phyloP scores from a whole-genome alignment of 2,888 invertebrate genomes.

The Idaea biselata region DNA sequence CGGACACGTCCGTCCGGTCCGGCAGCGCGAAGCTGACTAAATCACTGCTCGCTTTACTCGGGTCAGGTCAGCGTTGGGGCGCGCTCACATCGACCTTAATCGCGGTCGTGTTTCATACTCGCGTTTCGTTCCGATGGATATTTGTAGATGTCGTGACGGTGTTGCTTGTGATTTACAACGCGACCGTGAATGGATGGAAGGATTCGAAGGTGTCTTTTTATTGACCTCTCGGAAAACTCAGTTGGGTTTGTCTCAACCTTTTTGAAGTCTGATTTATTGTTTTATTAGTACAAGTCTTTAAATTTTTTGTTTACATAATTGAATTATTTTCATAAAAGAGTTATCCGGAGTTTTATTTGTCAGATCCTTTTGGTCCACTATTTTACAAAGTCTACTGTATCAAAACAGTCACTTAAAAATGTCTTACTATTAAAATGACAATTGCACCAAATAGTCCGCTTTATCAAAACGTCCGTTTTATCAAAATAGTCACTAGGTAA shows the following conservation, averaged over 20 bases:
- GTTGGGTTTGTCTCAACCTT: background rate
- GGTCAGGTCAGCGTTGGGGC: constrained; percentile 70
- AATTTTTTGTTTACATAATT: too few species aligned
- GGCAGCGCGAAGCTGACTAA: constrained; percentile 75
- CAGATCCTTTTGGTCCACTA: too few species aligned
- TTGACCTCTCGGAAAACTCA: background rate
- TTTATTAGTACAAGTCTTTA: too few species aligned
- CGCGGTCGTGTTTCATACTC: constrained; percentile 11
- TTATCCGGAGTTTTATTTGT: too few species aligned
- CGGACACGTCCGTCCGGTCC: constrained; percentile 57
- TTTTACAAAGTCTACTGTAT: too few species aligned
- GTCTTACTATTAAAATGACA: too few species aligned
- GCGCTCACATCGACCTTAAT: constrained; percentile 43
- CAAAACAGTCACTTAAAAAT: too few species aligned
- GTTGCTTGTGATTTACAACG: constrained; percentile 36
- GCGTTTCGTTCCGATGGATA: constrained; percentile 34
- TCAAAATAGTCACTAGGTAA: too few species aligned
- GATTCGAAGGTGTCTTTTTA: background rate
- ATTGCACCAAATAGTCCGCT: too few species aligned
- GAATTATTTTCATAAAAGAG: too few species aligned
- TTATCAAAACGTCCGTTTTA: too few species aligned
- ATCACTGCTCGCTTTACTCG: constrained; percentile 72
- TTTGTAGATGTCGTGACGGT: constrained; percentile 39
- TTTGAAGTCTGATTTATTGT: background rate
- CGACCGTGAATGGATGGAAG: background rate